Conservation (phyloP, 2,113 vertebrate species). For the Prunella fulvescens region DNA sequence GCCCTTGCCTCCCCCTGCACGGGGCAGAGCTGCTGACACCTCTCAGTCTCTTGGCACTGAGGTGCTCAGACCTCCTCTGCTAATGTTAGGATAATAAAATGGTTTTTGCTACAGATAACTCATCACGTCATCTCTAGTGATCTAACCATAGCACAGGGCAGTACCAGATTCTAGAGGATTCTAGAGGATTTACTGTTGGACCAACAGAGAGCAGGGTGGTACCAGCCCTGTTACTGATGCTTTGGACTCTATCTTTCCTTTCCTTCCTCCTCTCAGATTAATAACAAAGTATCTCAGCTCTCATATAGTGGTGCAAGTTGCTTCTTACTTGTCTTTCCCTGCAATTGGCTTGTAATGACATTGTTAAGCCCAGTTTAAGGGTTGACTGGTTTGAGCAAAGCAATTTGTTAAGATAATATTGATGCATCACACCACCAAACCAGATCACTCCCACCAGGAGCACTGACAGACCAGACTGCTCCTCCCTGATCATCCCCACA, state of each 20-base stretch:
- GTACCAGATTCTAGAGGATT: not conserved
- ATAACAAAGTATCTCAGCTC: not conserved
- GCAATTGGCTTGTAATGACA: fast-evolving
- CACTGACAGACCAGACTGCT: not conserved
- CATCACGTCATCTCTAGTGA: not conserved
- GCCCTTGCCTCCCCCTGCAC: not conserved
- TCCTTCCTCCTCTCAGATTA: not conserved
- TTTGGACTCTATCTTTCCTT: not conserved
- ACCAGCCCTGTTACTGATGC: not conserved
- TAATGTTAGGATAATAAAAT: not conserved
- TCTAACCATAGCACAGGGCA: not conserved
- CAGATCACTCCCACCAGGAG: not conserved
- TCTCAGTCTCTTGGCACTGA: not conserved
- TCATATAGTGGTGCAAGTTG: not conserved
- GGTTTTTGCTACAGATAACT: not conserved
- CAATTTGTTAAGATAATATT: not conserved
- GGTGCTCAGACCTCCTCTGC: not conserved
- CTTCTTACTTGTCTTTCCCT: not conserved
- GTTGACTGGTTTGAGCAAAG: not conserved
- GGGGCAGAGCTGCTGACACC: not conserved
- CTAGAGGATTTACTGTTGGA: not conserved
- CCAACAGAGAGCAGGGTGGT: not conserved
- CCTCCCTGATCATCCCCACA: not conserved
- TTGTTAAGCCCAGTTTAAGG: not conserved
- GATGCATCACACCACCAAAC: not conserved